phyloP scores from a whole-genome alignment of 23 tunicate species.

The Oikopleura vanhoeffeni region DNA sequence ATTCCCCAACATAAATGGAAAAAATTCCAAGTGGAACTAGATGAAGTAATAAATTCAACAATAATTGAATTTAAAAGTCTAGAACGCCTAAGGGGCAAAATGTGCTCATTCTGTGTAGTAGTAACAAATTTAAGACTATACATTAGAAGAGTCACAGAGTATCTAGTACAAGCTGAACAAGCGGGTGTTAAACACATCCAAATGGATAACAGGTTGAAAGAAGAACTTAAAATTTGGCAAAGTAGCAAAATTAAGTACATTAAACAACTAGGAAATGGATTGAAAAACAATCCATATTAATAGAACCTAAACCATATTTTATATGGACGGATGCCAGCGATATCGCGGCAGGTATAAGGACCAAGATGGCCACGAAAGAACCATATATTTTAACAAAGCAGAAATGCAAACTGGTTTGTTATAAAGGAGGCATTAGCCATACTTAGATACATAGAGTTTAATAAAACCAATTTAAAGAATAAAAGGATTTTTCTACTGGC shows the following conservation, averaged over 20 bases:
- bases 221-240: not conserved
- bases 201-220: not conserved
- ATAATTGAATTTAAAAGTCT: not conserved
- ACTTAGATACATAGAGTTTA: not conserved
- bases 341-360: too few relatives aligned
- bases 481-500: not conserved
- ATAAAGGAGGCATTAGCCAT: not conserved
- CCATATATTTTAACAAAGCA: too few relatives aligned
- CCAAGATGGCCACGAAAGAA: too few relatives aligned
- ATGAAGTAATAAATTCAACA: not conserved
- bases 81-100: not conserved
- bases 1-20: not conserved
- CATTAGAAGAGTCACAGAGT: not conserved
- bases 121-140: not conserved
- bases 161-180: not conserved
- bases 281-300: too few relatives aligned
- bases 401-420: not conserved
- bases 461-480: not conserved
- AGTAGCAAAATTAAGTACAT: not conserved
- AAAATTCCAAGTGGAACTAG: not conserved
- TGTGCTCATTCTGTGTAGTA: not conserved
- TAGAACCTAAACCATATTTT: too few relatives aligned
- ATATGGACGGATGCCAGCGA: too few relatives aligned
- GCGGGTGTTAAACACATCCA: not conserved
- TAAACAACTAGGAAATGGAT: too few relatives aligned